Conservation (phyloP, 1,140 invertebrate genomes). For the Eueides isabella region DNA sequence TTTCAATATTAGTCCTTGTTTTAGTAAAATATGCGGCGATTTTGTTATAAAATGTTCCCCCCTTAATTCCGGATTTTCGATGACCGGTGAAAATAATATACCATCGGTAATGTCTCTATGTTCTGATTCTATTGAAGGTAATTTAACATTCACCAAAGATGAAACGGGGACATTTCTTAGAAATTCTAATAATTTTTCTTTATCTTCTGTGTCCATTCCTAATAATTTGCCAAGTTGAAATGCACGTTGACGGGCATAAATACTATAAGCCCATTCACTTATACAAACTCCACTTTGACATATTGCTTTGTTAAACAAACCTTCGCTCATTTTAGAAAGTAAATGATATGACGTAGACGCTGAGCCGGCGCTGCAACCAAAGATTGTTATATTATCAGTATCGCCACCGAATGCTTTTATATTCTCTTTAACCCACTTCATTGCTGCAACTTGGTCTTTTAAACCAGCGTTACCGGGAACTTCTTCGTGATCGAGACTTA, state of each 20-base stretch:
- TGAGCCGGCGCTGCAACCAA: slow-evolving; percentile 87
- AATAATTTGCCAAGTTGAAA: slow-evolving; percentile 67
- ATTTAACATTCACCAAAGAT: slow-evolving; percentile 59
- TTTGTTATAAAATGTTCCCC: slow-evolving; percentile 63
- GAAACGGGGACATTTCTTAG: slow-evolving; percentile 57
- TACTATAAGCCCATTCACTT: slow-evolving; percentile 70
- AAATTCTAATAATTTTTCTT: slow-evolving; percentile 59
- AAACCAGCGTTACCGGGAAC: slow-evolving; percentile 87
- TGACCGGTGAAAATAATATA: slow-evolving; percentile 66
- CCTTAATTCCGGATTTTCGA: slow-evolving; percentile 60
- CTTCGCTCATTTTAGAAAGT: slow-evolving; percentile 83
- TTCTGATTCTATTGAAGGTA: slow-evolving; percentile 51
- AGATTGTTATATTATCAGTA: slow-evolving; percentile 84
- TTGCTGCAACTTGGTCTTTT: slow-evolving; percentile 86
- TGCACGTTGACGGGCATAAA: slow-evolving; percentile 59
- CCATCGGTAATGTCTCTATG: slow-evolving; percentile 54
- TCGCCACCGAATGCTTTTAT: slow-evolving; percentile 84
- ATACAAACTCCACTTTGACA: slow-evolving; percentile 77
- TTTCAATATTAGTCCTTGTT: slow-evolving; percentile 51
- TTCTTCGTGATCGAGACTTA: slow-evolving; percentile 77
- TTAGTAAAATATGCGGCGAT: slow-evolving; percentile 53
- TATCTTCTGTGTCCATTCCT: slow-evolving; percentile 64
- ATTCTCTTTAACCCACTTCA: slow-evolving; percentile 85
- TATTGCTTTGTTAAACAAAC: slow-evolving; percentile 78
- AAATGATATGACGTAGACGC: slow-evolving; percentile 85